Conservation (phyloP, 2,113 vertebrate genomes). For the Alethe diademata region DNA sequence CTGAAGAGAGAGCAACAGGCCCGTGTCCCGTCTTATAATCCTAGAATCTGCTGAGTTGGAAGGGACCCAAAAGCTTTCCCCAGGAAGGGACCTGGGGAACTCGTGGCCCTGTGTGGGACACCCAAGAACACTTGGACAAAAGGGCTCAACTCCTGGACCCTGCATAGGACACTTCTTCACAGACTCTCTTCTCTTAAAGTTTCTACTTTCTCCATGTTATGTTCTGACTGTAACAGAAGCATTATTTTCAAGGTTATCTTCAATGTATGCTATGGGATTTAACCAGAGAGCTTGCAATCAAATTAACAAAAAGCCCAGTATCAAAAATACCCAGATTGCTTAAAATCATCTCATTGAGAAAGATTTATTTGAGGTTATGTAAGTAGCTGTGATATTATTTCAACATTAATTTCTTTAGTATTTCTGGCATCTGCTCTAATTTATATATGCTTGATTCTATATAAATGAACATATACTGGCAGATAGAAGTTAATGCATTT, state of each 20-base stretch:
- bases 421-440: neutral
- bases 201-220: neutral
- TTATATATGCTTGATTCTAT: neutral
- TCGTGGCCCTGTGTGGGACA: rapidly evolving
- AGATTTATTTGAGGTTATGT: neutral
- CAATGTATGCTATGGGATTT: neutral
- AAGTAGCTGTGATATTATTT: neutral
- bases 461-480: neutral
- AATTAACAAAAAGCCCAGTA: neutral
- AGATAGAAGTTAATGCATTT: neutral
- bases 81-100: too few species aligned
- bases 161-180: neutral
- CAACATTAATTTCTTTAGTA: neutral
- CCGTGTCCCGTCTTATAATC: neutral
- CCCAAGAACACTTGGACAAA: neutral
- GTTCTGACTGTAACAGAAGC: neutral
- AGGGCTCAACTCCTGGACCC: neutral
- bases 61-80: neutral
- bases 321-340: neutral
- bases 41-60: neutral
- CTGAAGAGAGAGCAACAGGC: rapidly evolving
- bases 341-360: neutral
- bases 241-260: neutral
- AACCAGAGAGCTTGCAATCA: neutral
- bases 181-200: neutral